Evolutionary conservation across 2,113 vertebrate genomes (phyloP), one percentile per base, ranked within the genome.

Genomic region (Oplegnathus fasciatus): DNA sequence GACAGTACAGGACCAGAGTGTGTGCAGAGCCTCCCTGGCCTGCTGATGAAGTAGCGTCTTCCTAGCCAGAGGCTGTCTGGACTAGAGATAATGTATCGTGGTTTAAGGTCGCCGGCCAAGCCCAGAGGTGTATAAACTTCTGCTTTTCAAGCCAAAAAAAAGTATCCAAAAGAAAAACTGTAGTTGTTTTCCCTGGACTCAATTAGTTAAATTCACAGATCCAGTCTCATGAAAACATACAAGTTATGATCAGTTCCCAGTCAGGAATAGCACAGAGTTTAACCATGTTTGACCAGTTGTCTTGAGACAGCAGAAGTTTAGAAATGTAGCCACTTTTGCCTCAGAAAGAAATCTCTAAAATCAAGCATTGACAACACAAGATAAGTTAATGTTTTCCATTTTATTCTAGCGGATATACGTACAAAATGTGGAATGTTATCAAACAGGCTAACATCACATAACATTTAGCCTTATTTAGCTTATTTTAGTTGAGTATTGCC

Each of bases 41-140:
- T 86, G 70, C 78, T 62, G 82, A 86, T 86, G 83, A 87, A 37
- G 71, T 15, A 80, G 34, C 9, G 11, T 67, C 26, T 40, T 88
- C 62, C 7, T 72, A 34, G 75, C 85, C 82, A 37, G 69, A 61
- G 66, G 83, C 83, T 77, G 80, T 71, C 70, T 88, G 77, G 68
- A 79, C 60, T 24, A 34, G 40, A 75, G 85, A 86, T 80, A 86
- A 91, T 80, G 77, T 37, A 69, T 74, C 4, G 30, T 46, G 73
- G 54, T 84, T 73, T 88, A 66, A 89, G 85, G 88, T 76, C 13
- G 13, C 57, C 68, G 65, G 54, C 44, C 54, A 26, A 67, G 55
- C 66, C 76, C 18, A 46, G 50, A 30, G 65, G 58, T 64, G 42
- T 42, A 54, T 54, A 37, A 65, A 78, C 26, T 44, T 72, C 18